phyloP scores from a whole-genome alignment of 2,797 vertebrate species.

The Liparis tanakae region DNA sequence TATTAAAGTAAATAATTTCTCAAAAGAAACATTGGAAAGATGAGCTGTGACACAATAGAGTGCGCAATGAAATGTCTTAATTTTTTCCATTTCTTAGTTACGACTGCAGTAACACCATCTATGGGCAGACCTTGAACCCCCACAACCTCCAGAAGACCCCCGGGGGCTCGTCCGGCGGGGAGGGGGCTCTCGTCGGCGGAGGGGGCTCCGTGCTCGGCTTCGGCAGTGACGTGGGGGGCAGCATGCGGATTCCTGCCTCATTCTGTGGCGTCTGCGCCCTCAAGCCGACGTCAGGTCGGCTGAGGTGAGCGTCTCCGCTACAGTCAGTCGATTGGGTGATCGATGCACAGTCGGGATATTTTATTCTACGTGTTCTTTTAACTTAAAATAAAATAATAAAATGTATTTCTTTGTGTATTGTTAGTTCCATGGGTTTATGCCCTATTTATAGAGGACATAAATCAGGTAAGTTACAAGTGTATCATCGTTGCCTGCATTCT shows the following conservation, averaged over 20 bases:
- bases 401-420: slow-evolving; percentile 32
- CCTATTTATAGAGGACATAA: slow-evolving; percentile 81
- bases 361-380: too few species aligned
- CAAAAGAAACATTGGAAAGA: not conserved
- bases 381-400: too few species aligned
- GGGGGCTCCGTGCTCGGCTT: slow-evolving; percentile 87
- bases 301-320: slow-evolving; percentile 79
- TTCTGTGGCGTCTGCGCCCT: slow-evolving; percentile 87
- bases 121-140: slow-evolving; percentile 88
- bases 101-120: slow-evolving; percentile 92
- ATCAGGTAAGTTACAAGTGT: slow-evolving; percentile 77
- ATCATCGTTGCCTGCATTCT: not conserved
- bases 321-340: not conserved
- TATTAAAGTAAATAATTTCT: slow-evolving; percentile 83
- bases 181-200: slow-evolving; percentile 83
- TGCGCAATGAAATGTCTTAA: not conserved
- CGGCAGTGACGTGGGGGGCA: slow-evolving; percentile 81
- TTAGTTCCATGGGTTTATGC: slow-evolving; percentile 81
- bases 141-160: slow-evolving; percentile 84
- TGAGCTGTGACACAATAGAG: not conserved
- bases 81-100: slow-evolving; percentile 77
- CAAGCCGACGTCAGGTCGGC: slow-evolving; percentile 81
- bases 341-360: not conserved
- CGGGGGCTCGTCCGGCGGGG: slow-evolving; percentile 90
- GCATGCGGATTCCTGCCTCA: slow-evolving; percentile 83